Conservation (phyloP, 2,113 vertebrate species). For the Zapornia atra region DNA sequence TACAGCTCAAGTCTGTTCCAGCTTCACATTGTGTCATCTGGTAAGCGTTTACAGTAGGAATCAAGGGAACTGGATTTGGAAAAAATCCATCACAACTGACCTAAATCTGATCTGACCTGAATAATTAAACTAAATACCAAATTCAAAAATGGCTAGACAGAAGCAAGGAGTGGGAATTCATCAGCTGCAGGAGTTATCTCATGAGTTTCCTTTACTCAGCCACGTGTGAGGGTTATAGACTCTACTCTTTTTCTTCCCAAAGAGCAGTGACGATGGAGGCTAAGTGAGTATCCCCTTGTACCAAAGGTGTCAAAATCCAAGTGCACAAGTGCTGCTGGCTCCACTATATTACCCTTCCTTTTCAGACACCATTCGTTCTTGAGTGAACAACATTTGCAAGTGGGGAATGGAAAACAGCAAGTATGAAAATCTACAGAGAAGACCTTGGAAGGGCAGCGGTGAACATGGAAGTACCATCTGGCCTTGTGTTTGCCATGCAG, state of each 20-base stretch:
- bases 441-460: neutral
- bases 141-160: constrained; percentile 36
- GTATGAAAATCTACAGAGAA: neutral
- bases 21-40: constrained; percentile 51
- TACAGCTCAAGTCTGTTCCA: constrained; percentile 47
- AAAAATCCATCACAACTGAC: constrained; percentile 57
- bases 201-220: neutral
- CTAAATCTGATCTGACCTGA: constrained; percentile 65
- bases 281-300: neutral
- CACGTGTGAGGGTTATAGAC: neutral
- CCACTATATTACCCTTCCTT: neutral
- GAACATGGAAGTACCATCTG: neutral
- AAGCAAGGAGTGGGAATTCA: neutral
- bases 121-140: constrained; percentile 48
- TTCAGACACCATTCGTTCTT: neutral
- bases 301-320: neutral
- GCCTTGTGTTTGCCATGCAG: neutral
- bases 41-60: constrained; percentile 61
- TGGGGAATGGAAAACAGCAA: rapidly evolving
- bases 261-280: neutral
- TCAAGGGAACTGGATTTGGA: constrained; percentile 55
- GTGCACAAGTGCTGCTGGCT: neutral
- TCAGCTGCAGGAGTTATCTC: neutral
- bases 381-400: neutral
- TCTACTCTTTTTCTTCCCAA: neutral